Base-by-base conservation (phyloP, 2,113 vertebrate species). In the Montifringilla adamsi region DNA sequence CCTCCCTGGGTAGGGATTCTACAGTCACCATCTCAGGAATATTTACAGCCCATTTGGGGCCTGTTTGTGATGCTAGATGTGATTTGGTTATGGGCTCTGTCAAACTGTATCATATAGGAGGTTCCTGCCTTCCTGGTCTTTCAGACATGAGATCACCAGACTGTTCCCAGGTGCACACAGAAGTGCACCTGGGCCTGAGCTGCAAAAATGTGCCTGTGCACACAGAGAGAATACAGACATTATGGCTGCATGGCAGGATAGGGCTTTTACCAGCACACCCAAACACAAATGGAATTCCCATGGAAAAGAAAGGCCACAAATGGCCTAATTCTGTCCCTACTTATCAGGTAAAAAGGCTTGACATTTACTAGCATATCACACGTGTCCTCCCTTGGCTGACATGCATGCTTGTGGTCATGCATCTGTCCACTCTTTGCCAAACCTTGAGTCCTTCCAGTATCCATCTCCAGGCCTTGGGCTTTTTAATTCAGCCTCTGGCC, bases 311-410 rank as follows among this genome's bases (percentile, higher is more conserved):
- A 77, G 39, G 44, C 22, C n/a, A 62, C 49, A 46, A n/a, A 55
- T 52, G 15, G 39, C 33, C 43, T 79, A 20, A 67, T 44, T 13
- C 11, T 72, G 6, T 50, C 63, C 26, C 68, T 78, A 1, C 13
- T 82, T 23, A 17, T 23, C 52, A 67, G 33, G 18, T 78, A 69
- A 72, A 12, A 12, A 47, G 62, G 24, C n/a, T 53, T 89, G 83
- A 66, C 52, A 56, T 75, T 55, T 82, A 5, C 52, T 44, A 26
- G 13, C 2, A 0, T 31, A 7, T 78, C 43, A 10, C 14, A 10
- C 0, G 0, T 53, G 26, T 19, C 13, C 21, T 74, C 11, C 9
- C 33, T 78, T 68, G 35, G 55, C 35, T 87, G 60, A 22, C 5
- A 1, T 9, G 16, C 20, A 5, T 63, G 46, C 39, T 91, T 28